Evolutionary conservation across 2,113 vertebrate genomes (phyloP).

Genomic region (Orthochromis indermauri): DNA sequence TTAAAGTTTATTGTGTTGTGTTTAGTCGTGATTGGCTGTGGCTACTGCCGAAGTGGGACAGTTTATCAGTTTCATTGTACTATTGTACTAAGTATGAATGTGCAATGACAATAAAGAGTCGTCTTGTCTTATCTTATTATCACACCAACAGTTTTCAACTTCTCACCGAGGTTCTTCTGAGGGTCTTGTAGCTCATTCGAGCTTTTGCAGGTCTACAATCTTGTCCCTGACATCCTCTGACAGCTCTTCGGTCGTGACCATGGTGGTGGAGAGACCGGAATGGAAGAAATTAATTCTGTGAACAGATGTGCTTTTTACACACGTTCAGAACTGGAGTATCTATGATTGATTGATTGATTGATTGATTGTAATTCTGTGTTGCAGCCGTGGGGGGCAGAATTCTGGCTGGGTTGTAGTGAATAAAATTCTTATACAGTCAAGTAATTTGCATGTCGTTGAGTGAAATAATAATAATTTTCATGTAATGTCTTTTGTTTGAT

Average conservation of each 20-base stretch:
- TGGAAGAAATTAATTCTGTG: neutral
- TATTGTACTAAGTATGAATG: neutral
- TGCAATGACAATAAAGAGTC: neutral
- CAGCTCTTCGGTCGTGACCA: neutral
- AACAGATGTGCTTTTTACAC: neutral
- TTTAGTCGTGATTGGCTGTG: neutral
- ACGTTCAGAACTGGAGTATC: neutral
- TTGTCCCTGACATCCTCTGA: neutral
- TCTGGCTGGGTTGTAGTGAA: neutral
- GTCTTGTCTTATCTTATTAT: neutral
- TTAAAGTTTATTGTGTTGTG: neutral
- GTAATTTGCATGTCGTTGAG: neutral
- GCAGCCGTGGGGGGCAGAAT: neutral
- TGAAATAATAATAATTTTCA: neutral
- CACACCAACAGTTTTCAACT: neutral
- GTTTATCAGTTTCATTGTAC: neutral
- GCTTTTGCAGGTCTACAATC: neutral
- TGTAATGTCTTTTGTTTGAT: neutral
- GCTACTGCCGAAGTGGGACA: neutral
- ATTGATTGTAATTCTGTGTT: neutral
- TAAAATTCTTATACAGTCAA: neutral
- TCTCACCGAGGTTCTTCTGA: neutral
- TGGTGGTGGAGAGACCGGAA: neutral
- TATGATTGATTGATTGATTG: neutral
- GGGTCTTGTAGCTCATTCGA: neutral